Evolutionary conservation across 2,797 vertebrate species (phyloP), one percentile per base, ranked within the genome.

Genomic region (Mus spretus): DNA sequence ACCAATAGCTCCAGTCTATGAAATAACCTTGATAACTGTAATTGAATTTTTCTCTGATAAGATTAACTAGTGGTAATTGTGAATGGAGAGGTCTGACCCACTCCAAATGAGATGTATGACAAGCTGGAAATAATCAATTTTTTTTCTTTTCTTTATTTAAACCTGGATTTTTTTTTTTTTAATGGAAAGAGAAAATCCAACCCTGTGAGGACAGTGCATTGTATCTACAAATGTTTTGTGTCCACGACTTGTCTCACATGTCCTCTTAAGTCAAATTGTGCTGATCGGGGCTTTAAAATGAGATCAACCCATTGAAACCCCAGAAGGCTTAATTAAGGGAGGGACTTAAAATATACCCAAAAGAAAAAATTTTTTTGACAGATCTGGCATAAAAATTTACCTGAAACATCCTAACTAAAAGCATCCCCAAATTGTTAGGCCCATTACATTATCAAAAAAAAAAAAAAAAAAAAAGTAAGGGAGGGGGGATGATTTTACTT

Each of bases 11-110:
- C 98, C 98, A 98, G 98, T 98, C 98, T 98, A 98, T 98, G 98
- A 99, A 99, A 99, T 99, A 99, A 99, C 99, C 99, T 99, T 99
- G 99, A 99, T 99, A 99, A 99, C 99, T 99, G 99, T 99, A 99
- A 99, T 99, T 99, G 99, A 99, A 99, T 99, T 99, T 99, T 98
- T 98, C 98, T 99, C 98, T 98, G 99, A 99, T 99, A 99, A 99
- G 99, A 99, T 99, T 99, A 99, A 99, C 99, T 98, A 99, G 98
- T 98, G 98, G 99, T 99, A 99, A 99, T 99, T 99, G 99, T 99
- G 98, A 99, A 98, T 98, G 98, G 98, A 98, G 98, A 98, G 98
- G 98, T 98, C 98, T 99, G 98, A 98, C 98, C 98, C 98, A 94
- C 95, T 98, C 98, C 99, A 99, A 99, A 99, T 98, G 98, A 99